Conservation (phyloP, 2,113 vertebrate genomes). For the Toxostoma redivivum region DNA sequence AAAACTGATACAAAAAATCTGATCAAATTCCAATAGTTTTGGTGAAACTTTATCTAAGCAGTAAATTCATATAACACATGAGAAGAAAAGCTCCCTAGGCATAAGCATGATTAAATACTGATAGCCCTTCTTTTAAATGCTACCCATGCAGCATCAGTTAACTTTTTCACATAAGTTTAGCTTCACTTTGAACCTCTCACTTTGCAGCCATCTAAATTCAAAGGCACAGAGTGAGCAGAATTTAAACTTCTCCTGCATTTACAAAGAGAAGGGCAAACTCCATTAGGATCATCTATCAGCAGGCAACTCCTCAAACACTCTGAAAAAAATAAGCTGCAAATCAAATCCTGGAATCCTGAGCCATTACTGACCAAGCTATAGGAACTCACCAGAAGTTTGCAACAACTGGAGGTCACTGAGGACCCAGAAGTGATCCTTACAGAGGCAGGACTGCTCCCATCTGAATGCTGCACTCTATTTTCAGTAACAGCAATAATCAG, state of each 20-base stretch:
- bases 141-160: not conserved
- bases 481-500: not conserved
- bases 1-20: not conserved
- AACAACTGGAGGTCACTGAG: not conserved
- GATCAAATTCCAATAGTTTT: not conserved
- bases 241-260: not conserved
- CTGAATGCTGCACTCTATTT: not conserved
- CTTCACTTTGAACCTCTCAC: not conserved
- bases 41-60: not conserved
- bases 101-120: not conserved
- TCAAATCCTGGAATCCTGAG: not conserved
- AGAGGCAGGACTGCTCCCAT: not conserved
- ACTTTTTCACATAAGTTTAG: not conserved
- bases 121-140: not conserved
- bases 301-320: not conserved
- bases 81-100: not conserved
- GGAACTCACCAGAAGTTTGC: not conserved
- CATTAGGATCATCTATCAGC: not conserved
- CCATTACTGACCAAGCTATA: not conserved
- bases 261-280: not conserved
- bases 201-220: conserved; percentile 12
- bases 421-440: not conserved
- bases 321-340: not conserved
- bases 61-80: not conserved
- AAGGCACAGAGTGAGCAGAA: conserved; percentile 24